A percentile compares a stretch with the other conserved stretches of the same genome.
phyloP scores from a whole-genome alignment of 35 echinoderm and acorn worm species.

The Nesometra sesokonis region DNA sequence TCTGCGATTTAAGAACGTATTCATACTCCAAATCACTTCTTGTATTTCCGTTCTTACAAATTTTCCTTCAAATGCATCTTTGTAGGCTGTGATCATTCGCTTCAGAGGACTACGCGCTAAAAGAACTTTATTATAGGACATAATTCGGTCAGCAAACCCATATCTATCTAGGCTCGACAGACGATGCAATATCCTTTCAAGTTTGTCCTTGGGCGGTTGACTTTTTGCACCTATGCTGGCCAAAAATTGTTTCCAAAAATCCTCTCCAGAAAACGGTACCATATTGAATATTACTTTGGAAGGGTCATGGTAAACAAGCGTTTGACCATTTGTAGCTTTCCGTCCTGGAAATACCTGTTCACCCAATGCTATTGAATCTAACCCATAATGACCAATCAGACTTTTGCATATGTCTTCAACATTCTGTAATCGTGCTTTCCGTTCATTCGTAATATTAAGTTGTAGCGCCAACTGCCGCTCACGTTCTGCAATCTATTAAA shows the following conservation, averaged over 20 bases:
- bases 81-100: not conserved
- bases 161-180: not conserved
- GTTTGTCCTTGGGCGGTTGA: not conserved
- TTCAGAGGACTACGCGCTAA: not conserved
- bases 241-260: not conserved
- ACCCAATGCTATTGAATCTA: not conserved
- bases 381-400: not conserved
- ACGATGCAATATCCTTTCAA: not conserved
- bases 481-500: too few relatives aligned
- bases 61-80: not conserved
- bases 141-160: not conserved
- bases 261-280: not conserved
- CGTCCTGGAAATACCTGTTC: too few relatives aligned
- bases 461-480: too few relatives aligned
- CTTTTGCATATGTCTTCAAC: not conserved
- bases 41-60: not conserved
- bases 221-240: not conserved
- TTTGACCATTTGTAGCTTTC: not conserved
- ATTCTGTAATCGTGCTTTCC: too few relatives aligned
- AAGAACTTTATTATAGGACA: not conserved
- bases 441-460: too few relatives aligned
- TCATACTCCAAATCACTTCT: not conserved
- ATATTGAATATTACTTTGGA: not conserved
- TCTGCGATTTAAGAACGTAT: not conserved
- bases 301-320: not conserved